Base-by-base conservation (phyloP, 2,888 invertebrate species). In the Drosophila quinaria region DNA sequence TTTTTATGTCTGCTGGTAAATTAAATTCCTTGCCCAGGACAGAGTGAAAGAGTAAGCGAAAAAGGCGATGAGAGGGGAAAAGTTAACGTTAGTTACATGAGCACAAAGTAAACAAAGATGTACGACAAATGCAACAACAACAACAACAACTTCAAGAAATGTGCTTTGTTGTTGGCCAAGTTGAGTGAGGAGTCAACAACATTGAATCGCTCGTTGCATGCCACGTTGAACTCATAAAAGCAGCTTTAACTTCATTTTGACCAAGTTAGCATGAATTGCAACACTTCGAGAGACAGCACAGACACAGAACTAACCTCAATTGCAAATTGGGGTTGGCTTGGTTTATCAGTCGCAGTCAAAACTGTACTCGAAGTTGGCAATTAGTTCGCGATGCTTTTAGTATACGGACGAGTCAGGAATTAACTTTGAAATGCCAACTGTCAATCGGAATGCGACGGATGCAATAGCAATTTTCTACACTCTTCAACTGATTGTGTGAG, bases 91-190 rank as follows among this genome's bases (percentile, higher is more conserved):
- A 70, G 81, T 71, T 77, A 81, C 82, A 81, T 74, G 68, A 72
- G 80, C 70, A 72, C 70, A 67, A 82, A 80, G 75, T 88, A 82
- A 88, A 88, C 89, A 83, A 88, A 82, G 82, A 85, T 81, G 88
- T 78, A 58, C 81, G 66, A 69, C 81, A 76, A 86, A 86, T 82
- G 75, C 78, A 67, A 71, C 44, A 72, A 62, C 56, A 77, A 61
- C 55, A 51, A 42, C 55, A 65, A 51, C 60, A 67, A 47, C 60
- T 2, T 2, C 19, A 41, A 31, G 35, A 46, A 17, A 15, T 5
- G 35, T 25, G 22, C 58, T 35, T 11, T 35, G 44, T 15, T 44
- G 35, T 41, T 54, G 62, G 49, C 56, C 50, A 51, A 52, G 65
- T 46, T 35, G 13, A 15, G 31, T 17, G 35, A 4, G 31, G 42